Evolutionary conservation across 2,888 invertebrate genomes (phyloP).

Genomic region (Melieria picta): DNA sequence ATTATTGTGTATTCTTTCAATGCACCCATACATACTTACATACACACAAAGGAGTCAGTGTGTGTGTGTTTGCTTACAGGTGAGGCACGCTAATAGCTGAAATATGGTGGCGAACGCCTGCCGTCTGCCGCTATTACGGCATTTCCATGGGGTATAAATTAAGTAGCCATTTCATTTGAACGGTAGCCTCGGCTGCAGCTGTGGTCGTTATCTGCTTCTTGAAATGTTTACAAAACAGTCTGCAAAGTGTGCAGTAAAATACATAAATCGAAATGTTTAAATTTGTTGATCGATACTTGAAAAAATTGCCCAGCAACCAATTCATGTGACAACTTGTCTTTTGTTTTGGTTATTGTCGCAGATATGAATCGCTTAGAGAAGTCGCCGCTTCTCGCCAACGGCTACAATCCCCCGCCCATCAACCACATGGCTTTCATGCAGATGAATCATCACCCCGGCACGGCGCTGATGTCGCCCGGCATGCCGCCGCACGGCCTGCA

Average conservation of each 20-base stretch:
- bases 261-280: too few relatives aligned
- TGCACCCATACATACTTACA: not conserved
- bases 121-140: conserved; percentile 22
- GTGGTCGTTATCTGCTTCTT: too few relatives aligned
- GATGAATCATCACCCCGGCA: conserved; percentile 81
- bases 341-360: conserved; percentile 64
- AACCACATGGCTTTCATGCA: conserved; percentile 97
- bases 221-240: too few relatives aligned
- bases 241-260: too few relatives aligned
- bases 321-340: not conserved
- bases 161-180: conserved; percentile 3
- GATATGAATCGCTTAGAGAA: conserved; percentile 91
- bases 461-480: conserved; percentile 88
- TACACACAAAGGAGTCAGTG: not conserved
- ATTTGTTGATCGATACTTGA: too few relatives aligned
- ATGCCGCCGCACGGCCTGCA: conserved; percentile 86
- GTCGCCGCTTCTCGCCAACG: conserved; percentile 90
- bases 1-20: too few relatives aligned
- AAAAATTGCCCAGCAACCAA: too few relatives aligned
- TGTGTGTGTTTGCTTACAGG: not conserved
- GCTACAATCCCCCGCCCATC: conserved; percentile 92
- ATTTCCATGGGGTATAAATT: conserved; percentile 34
- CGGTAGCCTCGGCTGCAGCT: too few relatives aligned
- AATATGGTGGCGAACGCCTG: conserved; percentile 30
- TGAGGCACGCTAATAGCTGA: conserved; percentile 27